phyloP scores from a whole-genome alignment of 2,113 vertebrate species.

The Motacilla tschutschensis region DNA sequence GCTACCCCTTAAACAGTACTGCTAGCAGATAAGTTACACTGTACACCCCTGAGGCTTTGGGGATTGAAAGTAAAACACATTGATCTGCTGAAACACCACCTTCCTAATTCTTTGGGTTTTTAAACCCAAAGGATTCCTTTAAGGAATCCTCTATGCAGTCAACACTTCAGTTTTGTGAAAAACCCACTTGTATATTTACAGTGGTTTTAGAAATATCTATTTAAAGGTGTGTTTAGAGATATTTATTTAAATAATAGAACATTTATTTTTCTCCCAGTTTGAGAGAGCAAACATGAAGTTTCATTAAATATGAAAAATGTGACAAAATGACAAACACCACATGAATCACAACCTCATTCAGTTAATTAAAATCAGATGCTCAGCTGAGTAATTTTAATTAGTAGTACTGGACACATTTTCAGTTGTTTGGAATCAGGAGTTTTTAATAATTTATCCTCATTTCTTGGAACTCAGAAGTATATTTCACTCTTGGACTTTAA shows the following conservation, averaged over 20 bases:
- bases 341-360: conserved; percentile 16
- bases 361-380: conserved; percentile 53
- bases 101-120: neutral
- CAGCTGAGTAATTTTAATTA: conserved; percentile 46
- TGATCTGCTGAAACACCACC: neutral
- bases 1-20: neutral
- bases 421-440: conserved; percentile 9
- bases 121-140: neutral
- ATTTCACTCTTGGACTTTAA: conserved; percentile 22
- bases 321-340: conserved; percentile 14
- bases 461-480: conserved; percentile 25
- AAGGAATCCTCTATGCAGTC: neutral
- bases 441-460: conserved; percentile 43
- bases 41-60: neutral
- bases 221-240: neutral
- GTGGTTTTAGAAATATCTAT: neutral
- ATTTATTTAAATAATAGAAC: neutral
- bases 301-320: conserved; percentile 11
- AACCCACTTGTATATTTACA: neutral
- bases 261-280: neutral
- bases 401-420: conserved; percentile 3
- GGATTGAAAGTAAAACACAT: neutral
- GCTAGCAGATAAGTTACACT: neutral
- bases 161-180: neutral
- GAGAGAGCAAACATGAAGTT: conserved; percentile 4